Evolutionary conservation across 2,113 vertebrate genomes (phyloP), one percentile per base, ranked within the genome.

Genomic region (Labrus mixtus): DNA sequence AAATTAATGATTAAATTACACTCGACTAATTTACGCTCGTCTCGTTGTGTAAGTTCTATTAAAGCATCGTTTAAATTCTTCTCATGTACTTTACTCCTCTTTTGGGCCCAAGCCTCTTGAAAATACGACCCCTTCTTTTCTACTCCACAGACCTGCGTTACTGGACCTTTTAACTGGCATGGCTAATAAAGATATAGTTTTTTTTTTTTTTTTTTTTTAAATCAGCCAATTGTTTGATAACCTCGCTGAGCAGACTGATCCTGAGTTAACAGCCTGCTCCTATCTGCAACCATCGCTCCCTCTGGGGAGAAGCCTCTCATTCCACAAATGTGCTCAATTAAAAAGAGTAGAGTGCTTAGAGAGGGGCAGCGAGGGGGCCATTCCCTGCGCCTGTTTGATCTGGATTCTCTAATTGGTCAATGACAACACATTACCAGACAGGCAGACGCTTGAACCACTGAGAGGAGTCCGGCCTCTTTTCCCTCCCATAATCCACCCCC

Each of bases 241-340:
- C 82, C 83, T 78, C 13, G 5, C 83, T 59, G 81, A 71, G 64
- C 13, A 39, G 62, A 69, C 67, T 75, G 76, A 85, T 85, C 67
- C 64, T 12, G 60, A 66, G 73, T 77, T 88, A 86, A 81, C 82
- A 80, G 90, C 87, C 82, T 79, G 80, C 82, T 83, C 39, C 73
- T 84, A 86, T 84, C 87, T 70, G 87, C 77, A 72, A 86, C 86
- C 84, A 73, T 87, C n/a, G n/a, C 25, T 66, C 83, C 79, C 89
- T 88, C 78, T 41, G 54, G 88, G 74, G 82, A 86, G 75, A 63
- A 66, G 70, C 84, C 87, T 87, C 90, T 92, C 77, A 62, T 90
- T 89, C 89, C 90, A 78, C 90, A 91, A 92, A 91, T 85, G 91
- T 90, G 87, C 85, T 92, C 91, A 92, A 93, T 92, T 92, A 91